Percentiles rank a stretch among this genome's conserved stretches.
phyloP scores from a whole-genome alignment of 2,113 vertebrate genomes.

The Amazona vittata region DNA sequence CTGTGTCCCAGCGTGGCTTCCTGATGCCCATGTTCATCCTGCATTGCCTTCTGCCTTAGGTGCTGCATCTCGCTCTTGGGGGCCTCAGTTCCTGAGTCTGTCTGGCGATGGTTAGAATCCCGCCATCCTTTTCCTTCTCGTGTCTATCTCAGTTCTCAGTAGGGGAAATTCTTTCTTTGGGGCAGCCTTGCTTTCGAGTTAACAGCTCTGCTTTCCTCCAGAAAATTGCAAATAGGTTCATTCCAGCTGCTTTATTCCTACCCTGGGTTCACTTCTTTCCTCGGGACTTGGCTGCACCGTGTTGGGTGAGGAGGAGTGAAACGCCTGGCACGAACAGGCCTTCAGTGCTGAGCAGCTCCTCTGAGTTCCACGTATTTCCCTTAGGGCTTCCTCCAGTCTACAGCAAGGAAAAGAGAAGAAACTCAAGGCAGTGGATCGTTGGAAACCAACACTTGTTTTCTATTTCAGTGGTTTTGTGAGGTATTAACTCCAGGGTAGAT shows the following conservation, averaged over 20 bases:
- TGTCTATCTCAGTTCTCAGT: not conserved
- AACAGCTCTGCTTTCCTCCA: not conserved
- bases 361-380: not conserved
- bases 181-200: not conserved
- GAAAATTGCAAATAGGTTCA: not conserved
- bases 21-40: fast-evolving
- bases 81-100: fast-evolving
- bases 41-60: not conserved
- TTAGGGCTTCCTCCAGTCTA: not conserved
- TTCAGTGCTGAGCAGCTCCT: not conserved
- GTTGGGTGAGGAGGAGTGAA: not conserved
- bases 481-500: not conserved
- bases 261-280: not conserved
- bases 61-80: fast-evolving
- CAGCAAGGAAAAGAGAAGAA: not conserved
- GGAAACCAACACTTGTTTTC: not conserved
- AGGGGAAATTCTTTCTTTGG: not conserved
- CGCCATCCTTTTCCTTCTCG: not conserved
- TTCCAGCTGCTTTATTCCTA: not conserved
- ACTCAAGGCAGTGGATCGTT: not conserved
- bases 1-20: fast-evolving
- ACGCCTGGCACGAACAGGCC: not conserved
- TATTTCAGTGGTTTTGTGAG: not conserved
- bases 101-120: fast-evolving
- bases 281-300: not conserved